phyloP scores from a whole-genome alignment of 2,797 vertebrate genomes.

The Pseudochirops corinnae region DNA sequence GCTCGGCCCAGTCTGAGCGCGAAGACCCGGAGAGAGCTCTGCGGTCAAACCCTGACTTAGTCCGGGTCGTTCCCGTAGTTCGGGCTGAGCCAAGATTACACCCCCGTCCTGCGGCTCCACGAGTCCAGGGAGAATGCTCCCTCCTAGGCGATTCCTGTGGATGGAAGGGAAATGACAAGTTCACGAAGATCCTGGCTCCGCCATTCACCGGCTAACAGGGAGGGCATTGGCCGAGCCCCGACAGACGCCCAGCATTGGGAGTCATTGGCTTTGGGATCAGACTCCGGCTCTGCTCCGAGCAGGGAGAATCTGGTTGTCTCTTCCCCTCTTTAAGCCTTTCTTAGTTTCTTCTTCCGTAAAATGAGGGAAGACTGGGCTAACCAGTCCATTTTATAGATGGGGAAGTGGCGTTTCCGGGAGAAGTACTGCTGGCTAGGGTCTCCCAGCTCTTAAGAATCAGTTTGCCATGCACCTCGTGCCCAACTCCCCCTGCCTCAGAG shows the following conservation, averaged over 20 bases:
- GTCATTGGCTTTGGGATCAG: not conserved
- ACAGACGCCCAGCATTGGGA: not conserved
- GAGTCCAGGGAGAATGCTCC: not conserved
- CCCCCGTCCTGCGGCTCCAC: too few species aligned
- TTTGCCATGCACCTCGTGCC: too few species aligned
- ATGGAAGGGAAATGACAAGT: too few species aligned
- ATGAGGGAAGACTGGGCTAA: not conserved
- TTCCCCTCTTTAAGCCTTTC: not conserved
- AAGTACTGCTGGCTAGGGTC: not conserved
- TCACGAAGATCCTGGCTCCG: too few species aligned
- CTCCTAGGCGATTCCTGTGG: not conserved
- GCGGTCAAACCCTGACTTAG: not conserved
- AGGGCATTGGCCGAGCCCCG: too few species aligned
- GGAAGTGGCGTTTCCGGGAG: not conserved
- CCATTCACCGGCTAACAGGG: too few species aligned
- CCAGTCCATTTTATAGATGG: too few species aligned
- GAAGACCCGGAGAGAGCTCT: not conserved
- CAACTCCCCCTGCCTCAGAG: not conserved
- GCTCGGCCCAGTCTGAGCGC: not conserved
- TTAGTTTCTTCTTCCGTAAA: not conserved
- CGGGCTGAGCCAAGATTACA: not conserved
- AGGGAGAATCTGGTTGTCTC: not conserved
- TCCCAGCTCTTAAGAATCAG: not conserved
- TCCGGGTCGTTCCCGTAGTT: too few species aligned
- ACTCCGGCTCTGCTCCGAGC: fast-evolving